Conservation (phyloP, 2,797 vertebrate genomes). For the Cheracebus regulus region DNA sequence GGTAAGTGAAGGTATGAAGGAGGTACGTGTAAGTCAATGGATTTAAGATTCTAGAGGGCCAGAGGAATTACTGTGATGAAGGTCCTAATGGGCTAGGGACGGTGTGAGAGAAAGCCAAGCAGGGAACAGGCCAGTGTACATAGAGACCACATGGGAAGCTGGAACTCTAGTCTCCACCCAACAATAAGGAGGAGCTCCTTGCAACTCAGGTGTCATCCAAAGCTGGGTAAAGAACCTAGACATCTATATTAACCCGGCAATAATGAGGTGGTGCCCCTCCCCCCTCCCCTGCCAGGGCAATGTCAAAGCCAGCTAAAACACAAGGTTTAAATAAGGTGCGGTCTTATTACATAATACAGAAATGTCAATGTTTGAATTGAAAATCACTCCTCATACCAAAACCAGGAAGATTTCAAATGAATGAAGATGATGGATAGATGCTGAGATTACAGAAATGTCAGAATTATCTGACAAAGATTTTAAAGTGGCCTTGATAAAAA, state of each 20-base stretch:
- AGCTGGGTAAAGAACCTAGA: not conserved
- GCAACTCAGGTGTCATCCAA: not conserved
- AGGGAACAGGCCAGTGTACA: not conserved
- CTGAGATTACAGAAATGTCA: not conserved
- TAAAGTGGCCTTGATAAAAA: not conserved
- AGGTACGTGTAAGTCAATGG: not conserved
- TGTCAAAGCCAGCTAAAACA: not conserved
- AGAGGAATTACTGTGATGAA: not conserved
- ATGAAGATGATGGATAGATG: not conserved
- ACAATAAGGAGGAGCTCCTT: not conserved
- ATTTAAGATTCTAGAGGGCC: not conserved
- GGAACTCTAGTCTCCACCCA: not conserved
- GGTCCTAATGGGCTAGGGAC: too few species aligned
- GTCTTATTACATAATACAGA: not conserved
- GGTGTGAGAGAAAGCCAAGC: not conserved
- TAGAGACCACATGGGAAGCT: not conserved
- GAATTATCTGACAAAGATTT: not conserved
- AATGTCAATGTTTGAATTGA: not conserved
- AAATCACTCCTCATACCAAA: not conserved
- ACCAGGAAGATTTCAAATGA: not conserved
- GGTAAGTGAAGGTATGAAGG: not conserved
- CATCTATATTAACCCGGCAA: not conserved
- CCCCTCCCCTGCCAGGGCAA: not conserved
- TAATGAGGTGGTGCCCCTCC: not conserved
- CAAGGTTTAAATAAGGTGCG: not conserved